phyloP scores from a whole-genome alignment of 1,140 invertebrate genomes.

The Hirudo medicinalis region DNA sequence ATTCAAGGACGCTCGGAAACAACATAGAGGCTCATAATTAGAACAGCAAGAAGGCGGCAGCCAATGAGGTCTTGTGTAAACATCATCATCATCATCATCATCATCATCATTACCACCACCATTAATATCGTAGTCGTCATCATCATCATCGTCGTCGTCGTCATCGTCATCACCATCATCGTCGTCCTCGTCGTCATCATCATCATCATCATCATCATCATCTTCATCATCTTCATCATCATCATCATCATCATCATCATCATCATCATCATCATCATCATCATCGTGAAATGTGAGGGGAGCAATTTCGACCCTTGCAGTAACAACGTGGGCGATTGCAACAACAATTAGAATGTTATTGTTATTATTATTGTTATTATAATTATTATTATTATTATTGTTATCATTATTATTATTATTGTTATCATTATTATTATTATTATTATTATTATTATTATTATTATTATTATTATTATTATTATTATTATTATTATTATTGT shows the following conservation, averaged over 20 bases:
- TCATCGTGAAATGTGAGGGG: background rate
- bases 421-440: no score
- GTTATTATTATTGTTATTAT: no score
- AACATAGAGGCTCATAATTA: no score
- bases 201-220: constrained; percentile 10
- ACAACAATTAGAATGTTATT: no score
- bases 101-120: constrained; percentile 4
- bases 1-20: no score
- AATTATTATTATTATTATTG: no score
- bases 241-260: constrained; percentile 9
- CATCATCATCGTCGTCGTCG: constrained; percentile 9
- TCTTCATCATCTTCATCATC: constrained; percentile 16
- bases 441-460: no score
- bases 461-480: no score
- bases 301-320: background rate
- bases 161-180: background rate
- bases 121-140: constrained; percentile 12
- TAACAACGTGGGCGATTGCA: no score
- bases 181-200: constrained; percentile 1
- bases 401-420: no score
- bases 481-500: no score
- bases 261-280: background rate
- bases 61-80: background rate
- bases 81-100: constrained; percentile 12
- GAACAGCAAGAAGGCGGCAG: no score